Base-by-base conservation (phyloP, 1,140 invertebrate species). In the Spodoptera litura region DNA sequence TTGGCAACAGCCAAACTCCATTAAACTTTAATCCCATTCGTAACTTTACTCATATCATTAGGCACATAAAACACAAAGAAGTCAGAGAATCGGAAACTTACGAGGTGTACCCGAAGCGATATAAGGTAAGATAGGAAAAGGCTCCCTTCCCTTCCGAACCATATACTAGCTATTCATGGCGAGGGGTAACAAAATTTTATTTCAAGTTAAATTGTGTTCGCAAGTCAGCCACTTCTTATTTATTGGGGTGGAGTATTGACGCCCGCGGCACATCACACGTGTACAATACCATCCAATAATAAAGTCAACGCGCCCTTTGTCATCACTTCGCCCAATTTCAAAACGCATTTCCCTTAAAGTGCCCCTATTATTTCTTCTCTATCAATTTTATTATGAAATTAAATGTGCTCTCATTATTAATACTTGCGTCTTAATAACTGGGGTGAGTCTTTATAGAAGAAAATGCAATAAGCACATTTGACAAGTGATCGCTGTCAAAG, bases 151-250 rank as follows among this genome's bases (percentile, higher is more conserved):
- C 84, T 91, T 91, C 87, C 88, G 83, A 79, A 75, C 88, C 89
- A 92, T 92, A 92, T 91, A 93, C 87, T 86, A 64, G 87, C 85
- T 85, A 87, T 90, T 91, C 88, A 87, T 88, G 83, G 89, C 80
- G 84, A 84, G 78, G 88, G 91, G 87, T 87, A 89, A 87, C 89
- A 87, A 90, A 91, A 92, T 92, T 93, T 92, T 92, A 93, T 93
- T 92, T 91, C 89, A 88, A 92, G 87, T 92, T 92, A 92, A 92
- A 93, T 93, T 92, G 90, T 92, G 87, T 89, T 92, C 83, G 83
- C 87, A 87, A 88, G 86, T 88, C 85, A 86, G 87, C 86, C 83
- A 87, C 88, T 89, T 91, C 84, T 91, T 90, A 90, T 90, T 90
- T 92, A 88, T 90, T 85, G 87, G 84, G 87, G 87, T 82, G 80